Conservation (phyloP, 1,140 invertebrate species). For the Lasioglossum albipes region DNA sequence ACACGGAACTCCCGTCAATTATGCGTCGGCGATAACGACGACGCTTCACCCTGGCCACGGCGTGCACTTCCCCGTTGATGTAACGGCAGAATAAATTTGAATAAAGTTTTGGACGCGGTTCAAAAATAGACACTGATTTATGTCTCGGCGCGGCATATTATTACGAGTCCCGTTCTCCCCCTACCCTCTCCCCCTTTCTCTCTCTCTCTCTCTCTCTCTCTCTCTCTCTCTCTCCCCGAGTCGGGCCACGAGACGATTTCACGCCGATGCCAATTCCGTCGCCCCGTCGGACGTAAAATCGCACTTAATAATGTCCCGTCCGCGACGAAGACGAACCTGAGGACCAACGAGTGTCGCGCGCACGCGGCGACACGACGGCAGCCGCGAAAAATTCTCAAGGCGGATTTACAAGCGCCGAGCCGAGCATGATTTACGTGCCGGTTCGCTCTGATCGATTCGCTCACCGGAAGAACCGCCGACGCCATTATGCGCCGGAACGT, state of each 20-base stretch:
- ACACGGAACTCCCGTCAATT: slow-evolving; percentile 44
- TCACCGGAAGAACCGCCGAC: neutral
- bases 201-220: no score
- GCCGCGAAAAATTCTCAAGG: slow-evolving; percentile 47
- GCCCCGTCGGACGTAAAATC: slow-evolving; percentile 35
- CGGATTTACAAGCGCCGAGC: slow-evolving; percentile 43
- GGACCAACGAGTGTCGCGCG: slow-evolving; percentile 5
- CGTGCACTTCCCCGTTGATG: slow-evolving; percentile 52
- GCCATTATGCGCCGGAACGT: neutral
- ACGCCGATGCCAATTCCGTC: slow-evolving; percentile 55
- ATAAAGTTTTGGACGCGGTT: slow-evolving; percentile 62
- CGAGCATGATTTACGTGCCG: slow-evolving; percentile 51
- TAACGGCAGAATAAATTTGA: slow-evolving; percentile 63
- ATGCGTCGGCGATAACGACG: slow-evolving; percentile 37
- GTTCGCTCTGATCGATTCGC: slow-evolving; percentile 48
- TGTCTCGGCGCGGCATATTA: slow-evolving; percentile 50
- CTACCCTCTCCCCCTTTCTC: neutral
- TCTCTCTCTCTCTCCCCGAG: neutral
- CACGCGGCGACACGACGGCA: neutral
- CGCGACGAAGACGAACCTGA: slow-evolving; percentile 50
- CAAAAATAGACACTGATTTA: slow-evolving; percentile 66
- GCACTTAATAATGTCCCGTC: slow-evolving; percentile 49
- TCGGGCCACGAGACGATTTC: slow-evolving; percentile 54
- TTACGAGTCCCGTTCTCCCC: slow-evolving; percentile 30
- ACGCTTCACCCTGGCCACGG: slow-evolving; percentile 1